Evolutionary conservation across 2,888 invertebrate genomes (phyloP), one percentile per base, ranked within the genome.

Genomic region (Synanthedon vespiformis): DNA sequence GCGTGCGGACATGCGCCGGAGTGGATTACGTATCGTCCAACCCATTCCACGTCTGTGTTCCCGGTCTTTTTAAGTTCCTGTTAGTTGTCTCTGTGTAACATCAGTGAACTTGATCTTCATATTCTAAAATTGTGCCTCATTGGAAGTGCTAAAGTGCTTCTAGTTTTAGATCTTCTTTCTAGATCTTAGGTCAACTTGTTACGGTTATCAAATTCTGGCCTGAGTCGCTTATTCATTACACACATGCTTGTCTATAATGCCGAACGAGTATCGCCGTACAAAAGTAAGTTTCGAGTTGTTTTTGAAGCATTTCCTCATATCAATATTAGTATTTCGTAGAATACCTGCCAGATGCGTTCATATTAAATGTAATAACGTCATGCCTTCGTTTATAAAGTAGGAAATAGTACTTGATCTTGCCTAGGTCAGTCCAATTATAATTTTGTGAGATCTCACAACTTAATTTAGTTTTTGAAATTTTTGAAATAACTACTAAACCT

Each of bases 221-320:
- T 63, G 63, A 64, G 65, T 65, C 59, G 62, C 63, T 67, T 64
- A 55, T 57, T 53, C 57, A 53, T 55, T 44, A 13, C n/a, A 13
- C n/a, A 53, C 51, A 55, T 52, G 54, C 53, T 52, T 59, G 60
- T 67, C 57, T 58, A 63, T 53, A 55, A 80, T 82, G 80, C 80
- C 81, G 55, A 77, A 64, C 57, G 82, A 80, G 56, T 65, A 63
- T 56, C 68, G 66, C 40, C 72, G 72, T 49, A 56, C 69, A 65
- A 77, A 72, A 73, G 80, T 81, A 67, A 77, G 76, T 61, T 60
- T 58, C n/a, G 13, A 44, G 2, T 34, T 34, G 27, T 34, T 34
- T 34, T 34, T 34, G 6, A 34, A 34, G 34, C 10, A 34, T 8
- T 34, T 34, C 34, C 34, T 34, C 34, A 34, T 34, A 10, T 34